Percentiles rank a stretch among this genome's conserved stretches.
Evolutionary conservation across 2,113 vertebrate genomes (phyloP).

Genomic region (Callochromis pleurospilus): DNA sequence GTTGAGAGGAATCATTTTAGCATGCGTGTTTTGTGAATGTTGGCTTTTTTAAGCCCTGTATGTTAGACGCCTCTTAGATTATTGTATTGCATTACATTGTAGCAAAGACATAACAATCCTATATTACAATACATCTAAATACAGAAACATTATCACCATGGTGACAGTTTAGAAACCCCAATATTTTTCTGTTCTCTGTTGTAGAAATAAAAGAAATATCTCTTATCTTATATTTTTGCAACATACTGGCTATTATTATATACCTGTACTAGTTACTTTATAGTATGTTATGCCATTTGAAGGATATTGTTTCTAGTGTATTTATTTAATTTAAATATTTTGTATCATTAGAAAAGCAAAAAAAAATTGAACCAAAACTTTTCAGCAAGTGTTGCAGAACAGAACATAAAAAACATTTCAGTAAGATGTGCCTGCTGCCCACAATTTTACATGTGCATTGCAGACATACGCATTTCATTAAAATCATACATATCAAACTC

Average conservation of each 20-base stretch:
- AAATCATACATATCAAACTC: neutral
- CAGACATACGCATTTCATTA: neutral
- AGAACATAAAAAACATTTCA: neutral
- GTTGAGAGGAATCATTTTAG: neutral
- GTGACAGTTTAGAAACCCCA: neutral
- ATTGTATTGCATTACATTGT: neutral
- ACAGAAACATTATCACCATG: neutral
- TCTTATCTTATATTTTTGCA: neutral
- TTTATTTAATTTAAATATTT: neutral
- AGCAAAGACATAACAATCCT: neutral
- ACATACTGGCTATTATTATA: neutral
- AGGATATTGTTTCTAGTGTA: neutral
- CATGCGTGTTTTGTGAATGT: neutral
- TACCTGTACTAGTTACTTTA: neutral
- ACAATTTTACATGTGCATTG: neutral
- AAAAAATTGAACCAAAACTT: neutral
- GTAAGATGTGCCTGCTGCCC: neutral
- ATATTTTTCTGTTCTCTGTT: neutral
- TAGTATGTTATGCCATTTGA: neutral
- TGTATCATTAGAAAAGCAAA: neutral
- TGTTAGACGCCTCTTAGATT: neutral
- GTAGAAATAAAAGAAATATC: neutral
- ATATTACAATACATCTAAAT: neutral
- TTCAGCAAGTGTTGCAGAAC: neutral
- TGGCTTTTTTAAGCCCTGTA: neutral